Evolutionary conservation across 2,797 vertebrate species (phyloP).

Genomic region (Gymnodraco acuticeps): DNA sequence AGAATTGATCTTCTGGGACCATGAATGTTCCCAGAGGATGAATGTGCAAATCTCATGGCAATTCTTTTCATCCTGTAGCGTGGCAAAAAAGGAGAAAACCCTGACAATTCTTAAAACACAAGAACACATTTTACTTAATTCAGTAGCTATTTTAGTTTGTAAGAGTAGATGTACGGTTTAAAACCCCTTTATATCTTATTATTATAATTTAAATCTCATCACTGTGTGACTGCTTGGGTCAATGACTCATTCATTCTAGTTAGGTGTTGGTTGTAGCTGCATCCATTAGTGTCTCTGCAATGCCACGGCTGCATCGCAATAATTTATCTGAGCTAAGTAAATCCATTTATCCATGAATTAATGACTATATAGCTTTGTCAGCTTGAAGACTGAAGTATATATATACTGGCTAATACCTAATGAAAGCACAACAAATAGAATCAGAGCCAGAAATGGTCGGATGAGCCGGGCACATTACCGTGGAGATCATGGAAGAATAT

Average conservation of each 20-base stretch:
- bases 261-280: constrained; percentile 53
- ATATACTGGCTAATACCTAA: constrained; percentile 51
- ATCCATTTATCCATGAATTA: constrained; percentile 72
- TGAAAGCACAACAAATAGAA: constrained; percentile 65
- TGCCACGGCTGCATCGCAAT: constrained; percentile 46
- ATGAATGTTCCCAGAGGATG: not conserved
- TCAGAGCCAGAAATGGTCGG: constrained; percentile 53
- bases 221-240: constrained; percentile 52
- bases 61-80: not conserved
- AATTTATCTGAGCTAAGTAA: constrained; percentile 58
- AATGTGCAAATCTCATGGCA: not conserved
- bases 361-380: constrained; percentile 54
- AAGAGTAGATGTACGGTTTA: constrained; percentile 9
- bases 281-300: constrained; percentile 59
- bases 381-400: constrained; percentile 40
- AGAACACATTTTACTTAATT: constrained; percentile 5
- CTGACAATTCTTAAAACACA: not conserved
- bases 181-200: constrained; percentile 40
- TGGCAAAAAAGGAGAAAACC: not conserved
- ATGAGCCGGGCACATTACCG: constrained; percentile 45
- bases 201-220: constrained; percentile 54
- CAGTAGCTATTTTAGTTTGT: constrained; percentile 22
- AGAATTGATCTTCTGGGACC: constrained; percentile 6
- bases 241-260: constrained; percentile 58
- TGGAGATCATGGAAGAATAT: constrained; percentile 65